These are phyloP conservation scores for Epicauta chinensis DNA, from an alignment of 1,140 invertebrate species.

Conservation along the genomic window DNA sequence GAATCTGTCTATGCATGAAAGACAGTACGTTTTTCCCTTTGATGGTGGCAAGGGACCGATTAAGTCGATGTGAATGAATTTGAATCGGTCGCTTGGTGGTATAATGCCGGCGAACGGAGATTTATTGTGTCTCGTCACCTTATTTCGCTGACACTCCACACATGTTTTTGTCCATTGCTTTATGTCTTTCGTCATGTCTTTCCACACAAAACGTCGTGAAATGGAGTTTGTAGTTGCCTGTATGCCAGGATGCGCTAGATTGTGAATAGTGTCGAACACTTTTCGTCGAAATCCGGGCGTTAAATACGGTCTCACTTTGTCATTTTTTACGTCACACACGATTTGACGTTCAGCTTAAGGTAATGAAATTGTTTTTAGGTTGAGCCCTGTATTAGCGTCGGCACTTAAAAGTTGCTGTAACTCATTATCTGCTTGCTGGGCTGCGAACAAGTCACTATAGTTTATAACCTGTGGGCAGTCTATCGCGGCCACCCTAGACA, in stretches of 20 bases:
- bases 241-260: conserved; percentile 29
- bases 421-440: neutral
- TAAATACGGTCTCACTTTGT: conserved; percentile 23
- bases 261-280: conserved; percentile 23
- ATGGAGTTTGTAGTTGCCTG: conserved; percentile 20
- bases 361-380: conserved; percentile 6
- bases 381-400: conserved; percentile 12
- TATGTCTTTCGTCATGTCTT: conserved; percentile 29
- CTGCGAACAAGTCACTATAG: neutral
- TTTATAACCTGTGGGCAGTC: conserved; percentile 13
- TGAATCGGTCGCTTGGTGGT: conserved; percentile 7
- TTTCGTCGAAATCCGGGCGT: conserved; percentile 18
- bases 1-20: conserved; percentile 45
- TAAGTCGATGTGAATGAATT: conserved; percentile 47
- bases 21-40: conserved; percentile 35
- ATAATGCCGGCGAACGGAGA: conserved; percentile 4
- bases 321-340: conserved; percentile 18
- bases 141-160: conserved; percentile 31
- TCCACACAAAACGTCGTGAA: conserved; percentile 22
- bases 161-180: conserved; percentile 24
- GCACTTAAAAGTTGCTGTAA: neutral
- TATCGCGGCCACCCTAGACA: conserved; percentile 28
- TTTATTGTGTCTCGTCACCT: conserved; percentile 25
- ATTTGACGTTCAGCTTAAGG: neutral
- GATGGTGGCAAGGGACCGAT: conserved; percentile 43